Evolutionary conservation across 2,888 invertebrate genomes (phyloP).

Genomic region (Abrostola triplasia): DNA sequence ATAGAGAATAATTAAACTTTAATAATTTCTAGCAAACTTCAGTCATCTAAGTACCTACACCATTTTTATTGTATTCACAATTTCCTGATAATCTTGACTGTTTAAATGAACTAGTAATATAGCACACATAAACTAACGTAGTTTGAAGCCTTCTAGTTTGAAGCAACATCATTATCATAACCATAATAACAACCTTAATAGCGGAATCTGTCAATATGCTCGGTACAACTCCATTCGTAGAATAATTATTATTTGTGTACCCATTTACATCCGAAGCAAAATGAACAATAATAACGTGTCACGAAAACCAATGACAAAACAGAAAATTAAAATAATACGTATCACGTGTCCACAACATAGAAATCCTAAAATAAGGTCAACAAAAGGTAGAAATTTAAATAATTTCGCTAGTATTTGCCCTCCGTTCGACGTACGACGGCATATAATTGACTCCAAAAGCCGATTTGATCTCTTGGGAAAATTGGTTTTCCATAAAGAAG

Average conservation of each 20-base stretch:
- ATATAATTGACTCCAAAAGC: constrained; percentile 44
- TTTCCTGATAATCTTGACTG: no score
- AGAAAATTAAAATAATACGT: background rate
- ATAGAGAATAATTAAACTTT: no score
- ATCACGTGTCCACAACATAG: constrained; percentile 18
- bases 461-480: constrained; percentile 50
- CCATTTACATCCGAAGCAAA: no score
- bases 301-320: background rate
- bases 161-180: background rate
- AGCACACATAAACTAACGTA: background rate
- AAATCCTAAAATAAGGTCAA: constrained; percentile 21
- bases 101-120: no score
- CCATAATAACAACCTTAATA: background rate
- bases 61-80: no score
- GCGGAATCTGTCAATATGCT: background rate
- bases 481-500: constrained; percentile 53
- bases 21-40: no score
- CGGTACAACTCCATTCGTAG: background rate
- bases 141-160: background rate
- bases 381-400: constrained; percentile 35
- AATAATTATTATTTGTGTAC: background rate
- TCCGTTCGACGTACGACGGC: constrained; percentile 18
- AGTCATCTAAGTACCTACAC: no score
- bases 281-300: no score
- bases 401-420: constrained; percentile 33